These are phyloP conservation scores for Ricordea florida DNA, from an alignment of 92 coral and sea anemone genomes.

Conservation along the genomic window DNA sequence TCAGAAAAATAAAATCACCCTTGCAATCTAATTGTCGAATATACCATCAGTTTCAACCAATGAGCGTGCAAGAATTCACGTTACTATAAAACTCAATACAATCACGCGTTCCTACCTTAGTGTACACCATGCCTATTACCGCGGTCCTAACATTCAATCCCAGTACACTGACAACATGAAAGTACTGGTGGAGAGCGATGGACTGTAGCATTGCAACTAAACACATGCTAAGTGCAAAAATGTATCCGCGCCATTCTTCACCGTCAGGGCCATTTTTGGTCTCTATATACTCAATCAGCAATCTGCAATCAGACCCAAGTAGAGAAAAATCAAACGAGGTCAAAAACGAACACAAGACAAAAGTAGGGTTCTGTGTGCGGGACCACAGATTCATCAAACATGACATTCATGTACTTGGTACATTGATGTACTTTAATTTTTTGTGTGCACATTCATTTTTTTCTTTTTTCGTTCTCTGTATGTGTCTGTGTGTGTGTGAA, in stretches of 20 bases:
- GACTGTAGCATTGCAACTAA: slow-evolving; percentile 69
- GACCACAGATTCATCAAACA: too few relatives aligned
- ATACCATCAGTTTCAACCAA: too few relatives aligned
- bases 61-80: too few relatives aligned
- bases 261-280: slow-evolving; percentile 43
- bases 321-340: neutral
- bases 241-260: slow-evolving; percentile 80
- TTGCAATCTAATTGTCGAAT: too few relatives aligned
- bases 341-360: neutral
- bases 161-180: slow-evolving; percentile 50
- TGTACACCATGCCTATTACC: slow-evolving; percentile 86
- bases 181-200: slow-evolving; percentile 78
- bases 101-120: slow-evolving; percentile 60
- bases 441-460: too few relatives aligned
- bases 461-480: too few relatives aligned
- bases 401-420: too few relatives aligned
- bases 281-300: slow-evolving; percentile 77
- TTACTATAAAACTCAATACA: neutral
- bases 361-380: neutral
- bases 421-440: too few relatives aligned
- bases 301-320: slow-evolving; percentile 26
- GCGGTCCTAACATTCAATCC: slow-evolving; percentile 88
- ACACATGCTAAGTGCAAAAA: slow-evolving; percentile 57
- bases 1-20: too few relatives aligned
- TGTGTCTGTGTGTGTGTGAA: too few relatives aligned